These are phyloP conservation scores for Toxonevra muliebris DNA, from an alignment of 2,888 invertebrate genomes.

Conservation along the genomic window DNA sequence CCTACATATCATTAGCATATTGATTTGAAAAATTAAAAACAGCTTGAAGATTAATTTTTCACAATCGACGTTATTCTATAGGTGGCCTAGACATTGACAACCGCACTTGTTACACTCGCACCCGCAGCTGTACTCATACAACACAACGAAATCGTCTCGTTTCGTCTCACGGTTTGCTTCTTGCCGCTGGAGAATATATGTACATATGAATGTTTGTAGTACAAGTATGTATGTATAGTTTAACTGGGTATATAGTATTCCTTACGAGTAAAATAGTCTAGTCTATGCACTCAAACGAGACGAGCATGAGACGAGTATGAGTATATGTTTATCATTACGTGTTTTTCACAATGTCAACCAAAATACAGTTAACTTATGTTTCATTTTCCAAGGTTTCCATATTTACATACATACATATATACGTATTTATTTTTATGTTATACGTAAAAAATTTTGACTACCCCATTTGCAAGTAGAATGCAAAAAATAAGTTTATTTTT, in stretches of 20 bases:
- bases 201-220: background rate
- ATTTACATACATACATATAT: slow-evolving; percentile 13
- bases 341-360: slow-evolving; percentile 46
- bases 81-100: slow-evolving; percentile 39
- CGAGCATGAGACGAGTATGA: background rate
- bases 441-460: no score
- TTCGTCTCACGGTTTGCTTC: background rate
- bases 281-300: slow-evolving; percentile 15
- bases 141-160: slow-evolving; percentile 12
- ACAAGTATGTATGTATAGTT: background rate
- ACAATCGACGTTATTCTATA: slow-evolving; percentile 11
- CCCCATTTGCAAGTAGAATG: no score
- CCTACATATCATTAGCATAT: background rate
- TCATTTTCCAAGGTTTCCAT: slow-evolving; percentile 41
- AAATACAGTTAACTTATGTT: slow-evolving; percentile 49
- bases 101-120: slow-evolving; percentile 28
- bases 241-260: no score
- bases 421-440: slow-evolving; percentile 24
- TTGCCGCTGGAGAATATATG: background rate
- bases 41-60: background rate
- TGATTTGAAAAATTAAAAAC: background rate
- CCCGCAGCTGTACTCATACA: slow-evolving; percentile 7
- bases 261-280: slow-evolving; percentile 7
- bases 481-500: no score
- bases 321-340: slow-evolving; percentile 43